These are phyloP conservation scores for Ditula angustiorana DNA, from an alignment of 2,888 invertebrate species.

Conservation along the genomic window DNA sequence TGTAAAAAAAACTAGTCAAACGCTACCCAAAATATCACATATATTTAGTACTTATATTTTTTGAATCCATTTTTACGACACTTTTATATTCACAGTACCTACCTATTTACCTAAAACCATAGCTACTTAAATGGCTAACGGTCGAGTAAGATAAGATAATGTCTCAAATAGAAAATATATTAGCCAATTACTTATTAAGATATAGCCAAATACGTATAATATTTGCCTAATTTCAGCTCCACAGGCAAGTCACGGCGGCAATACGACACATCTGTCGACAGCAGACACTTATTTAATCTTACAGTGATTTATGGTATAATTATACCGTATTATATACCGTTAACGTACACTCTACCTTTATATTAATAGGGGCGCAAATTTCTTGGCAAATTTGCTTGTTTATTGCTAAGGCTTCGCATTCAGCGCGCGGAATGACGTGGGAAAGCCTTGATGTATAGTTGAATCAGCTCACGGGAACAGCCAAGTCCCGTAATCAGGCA, in stretches of 20 bases:
- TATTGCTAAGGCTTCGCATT: conserved; percentile 13
- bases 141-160: conserved; percentile 9
- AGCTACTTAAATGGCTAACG: not conserved
- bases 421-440: conserved; percentile 1
- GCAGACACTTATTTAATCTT: conserved; percentile 51
- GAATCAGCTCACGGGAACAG: not conserved
- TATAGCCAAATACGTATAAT: conserved; percentile 33
- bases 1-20: no score
- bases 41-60: no score
- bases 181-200: conserved; percentile 28
- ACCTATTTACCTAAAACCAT: not conserved
- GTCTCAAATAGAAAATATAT: conserved; percentile 16
- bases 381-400: not conserved
- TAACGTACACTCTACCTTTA: conserved; percentile 12
- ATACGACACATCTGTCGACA: conserved; percentile 49
- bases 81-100: not conserved
- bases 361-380: conserved; percentile 12
- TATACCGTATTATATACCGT: conserved; percentile 42
- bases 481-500: conserved; percentile 9
- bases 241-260: conserved; percentile 41
- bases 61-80: not conserved
- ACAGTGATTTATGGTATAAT: conserved; percentile 49
- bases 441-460: conserved; percentile 1
- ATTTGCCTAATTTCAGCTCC: conserved; percentile 44
- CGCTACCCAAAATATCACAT: no score